Evolutionary conservation across 2,113 vertebrate species (phyloP).

Genomic region (Scomber scombrus): DNA sequence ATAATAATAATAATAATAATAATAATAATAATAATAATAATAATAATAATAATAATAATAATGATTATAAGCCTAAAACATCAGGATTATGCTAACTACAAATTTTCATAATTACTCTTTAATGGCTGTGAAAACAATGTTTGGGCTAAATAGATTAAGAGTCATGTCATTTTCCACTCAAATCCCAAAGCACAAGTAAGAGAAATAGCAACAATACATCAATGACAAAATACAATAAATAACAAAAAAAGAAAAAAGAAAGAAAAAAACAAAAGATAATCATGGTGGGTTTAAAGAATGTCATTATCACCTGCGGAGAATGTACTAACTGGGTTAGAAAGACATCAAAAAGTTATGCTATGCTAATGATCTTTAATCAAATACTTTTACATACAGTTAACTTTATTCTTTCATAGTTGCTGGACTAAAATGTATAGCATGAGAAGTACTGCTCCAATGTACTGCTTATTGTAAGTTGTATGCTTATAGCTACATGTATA

Average conservation of each 20-base stretch:
- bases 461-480: neutral
- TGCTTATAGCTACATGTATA: too few relatives aligned
- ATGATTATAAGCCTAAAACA: conserved; percentile 44
- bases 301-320: conserved; percentile 68
- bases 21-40: too few relatives aligned
- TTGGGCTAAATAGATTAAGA: conserved; percentile 41
- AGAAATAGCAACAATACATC: conserved; percentile 76
- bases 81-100: conserved; percentile 24
- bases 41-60: too few relatives aligned
- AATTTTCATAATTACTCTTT: conserved; percentile 66
- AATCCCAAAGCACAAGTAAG: conserved; percentile 79
- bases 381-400: neutral
- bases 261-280: conserved; percentile 65
- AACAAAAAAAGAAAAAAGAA: conserved; percentile 58
- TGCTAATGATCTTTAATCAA: neutral
- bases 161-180: conserved; percentile 80
- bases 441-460: neutral
- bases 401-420: neutral
- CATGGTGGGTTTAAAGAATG: conserved; percentile 58
- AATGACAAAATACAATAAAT: conserved; percentile 75
- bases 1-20: too few relatives aligned
- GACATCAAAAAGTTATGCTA: conserved; percentile 37
- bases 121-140: conserved; percentile 55
- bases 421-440: neutral
- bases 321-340: conserved; percentile 61